phyloP scores from a whole-genome alignment of 2,113 vertebrate genomes.

The Ammodytes marinus region DNA sequence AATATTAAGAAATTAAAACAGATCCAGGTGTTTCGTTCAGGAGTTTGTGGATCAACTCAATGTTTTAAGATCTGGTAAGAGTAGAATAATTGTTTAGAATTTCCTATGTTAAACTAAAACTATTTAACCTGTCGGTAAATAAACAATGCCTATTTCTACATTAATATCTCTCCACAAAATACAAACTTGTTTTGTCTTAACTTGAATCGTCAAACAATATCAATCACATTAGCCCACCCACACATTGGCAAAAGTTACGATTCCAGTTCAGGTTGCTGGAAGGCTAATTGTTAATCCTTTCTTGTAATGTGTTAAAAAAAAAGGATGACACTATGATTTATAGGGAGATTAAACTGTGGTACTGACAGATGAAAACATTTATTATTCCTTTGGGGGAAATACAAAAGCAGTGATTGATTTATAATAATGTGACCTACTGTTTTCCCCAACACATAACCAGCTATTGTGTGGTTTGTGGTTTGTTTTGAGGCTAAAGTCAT shows the following conservation, averaged over 20 bases:
- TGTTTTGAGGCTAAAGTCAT: not conserved
- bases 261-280: not conserved
- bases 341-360: not conserved
- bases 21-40: no score
- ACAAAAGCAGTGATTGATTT: not conserved
- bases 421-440: not conserved
- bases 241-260: no score
- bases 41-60: no score
- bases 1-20: no score
- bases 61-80: no score
- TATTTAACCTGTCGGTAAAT: not conserved
- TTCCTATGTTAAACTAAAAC: not conserved
- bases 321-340: not conserved
- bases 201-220: no score
- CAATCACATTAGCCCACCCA: no score
- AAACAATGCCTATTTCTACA: no score
- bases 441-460: not conserved
- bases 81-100: no score
- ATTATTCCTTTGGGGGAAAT: conserved; percentile 19
- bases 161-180: no score
- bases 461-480: conserved; percentile 21
- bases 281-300: conserved; percentile 3
- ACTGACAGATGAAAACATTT: conserved; percentile 11
- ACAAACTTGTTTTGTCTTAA: no score
- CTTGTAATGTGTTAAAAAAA: not conserved